phyloP scores from a whole-genome alignment of 2,797 vertebrate species.

The Enteromius viviparus region DNA sequence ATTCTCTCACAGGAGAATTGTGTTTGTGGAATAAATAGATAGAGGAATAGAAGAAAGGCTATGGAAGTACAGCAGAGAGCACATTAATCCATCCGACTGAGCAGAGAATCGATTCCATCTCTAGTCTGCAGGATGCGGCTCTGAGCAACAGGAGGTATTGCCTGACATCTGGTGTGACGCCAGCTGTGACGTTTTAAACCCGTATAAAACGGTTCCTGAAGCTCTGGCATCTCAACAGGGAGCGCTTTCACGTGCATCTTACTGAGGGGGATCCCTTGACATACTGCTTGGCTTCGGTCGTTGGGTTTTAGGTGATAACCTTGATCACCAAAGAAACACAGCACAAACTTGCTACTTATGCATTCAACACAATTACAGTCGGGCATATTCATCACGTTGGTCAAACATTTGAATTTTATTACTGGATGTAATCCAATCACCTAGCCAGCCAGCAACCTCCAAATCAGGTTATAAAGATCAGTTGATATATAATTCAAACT shows the following conservation, averaged over 20 bases:
- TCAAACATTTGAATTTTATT: neutral
- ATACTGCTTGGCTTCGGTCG: neutral
- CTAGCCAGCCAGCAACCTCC: neutral
- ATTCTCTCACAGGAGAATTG: constrained; percentile 21
- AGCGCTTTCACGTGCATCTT: neutral
- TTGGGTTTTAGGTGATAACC: neutral
- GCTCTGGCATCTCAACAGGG: constrained; percentile 41
- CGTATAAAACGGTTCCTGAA: constrained; percentile 30
- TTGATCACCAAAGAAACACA: neutral
- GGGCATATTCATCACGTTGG: neutral
- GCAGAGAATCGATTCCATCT: constrained; percentile 49
- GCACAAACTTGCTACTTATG: neutral
- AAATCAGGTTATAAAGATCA: constrained; percentile 7
- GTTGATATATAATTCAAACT: constrained; percentile 9
- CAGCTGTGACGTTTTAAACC: constrained; percentile 45
- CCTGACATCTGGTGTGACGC: constrained; percentile 39
- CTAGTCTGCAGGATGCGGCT: constrained; percentile 47
- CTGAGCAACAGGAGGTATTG: constrained; percentile 38
- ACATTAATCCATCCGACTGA: constrained; percentile 33
- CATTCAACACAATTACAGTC: neutral
- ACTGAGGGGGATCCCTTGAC: constrained; percentile 28
- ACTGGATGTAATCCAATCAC: neutral
- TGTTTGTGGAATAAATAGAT: constrained; percentile 30
- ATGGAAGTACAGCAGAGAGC: constrained; percentile 40
- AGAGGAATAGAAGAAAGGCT: constrained; percentile 28